These are phyloP conservation scores for Aricia agestis DNA, from an alignment of 1,140 invertebrate species.

Conservation along the genomic window DNA sequence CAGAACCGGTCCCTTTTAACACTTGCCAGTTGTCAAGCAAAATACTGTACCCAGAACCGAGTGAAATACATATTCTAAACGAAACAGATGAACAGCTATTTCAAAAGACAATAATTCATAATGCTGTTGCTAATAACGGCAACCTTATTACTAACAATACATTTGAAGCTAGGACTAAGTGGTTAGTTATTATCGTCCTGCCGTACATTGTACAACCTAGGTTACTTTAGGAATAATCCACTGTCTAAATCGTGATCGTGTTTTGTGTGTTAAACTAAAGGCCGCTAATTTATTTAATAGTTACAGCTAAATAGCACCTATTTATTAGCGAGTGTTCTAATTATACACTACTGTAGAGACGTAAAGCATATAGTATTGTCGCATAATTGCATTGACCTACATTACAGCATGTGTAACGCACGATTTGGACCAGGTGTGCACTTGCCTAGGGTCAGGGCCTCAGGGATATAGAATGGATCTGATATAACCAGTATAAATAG, in stretches of 20 bases:
- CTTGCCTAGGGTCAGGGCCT: constrained; percentile 26
- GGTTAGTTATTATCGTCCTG: no score
- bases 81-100: neutral
- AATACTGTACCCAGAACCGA: neutral
- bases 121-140: no score
- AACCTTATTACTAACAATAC: no score
- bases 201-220: no score
- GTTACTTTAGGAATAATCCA: no score
- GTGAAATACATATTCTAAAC: neutral
- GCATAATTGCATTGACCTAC: constrained; percentile 62
- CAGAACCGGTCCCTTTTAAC: neutral
- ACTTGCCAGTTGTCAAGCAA: neutral
- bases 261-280: no score
- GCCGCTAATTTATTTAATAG: no score
- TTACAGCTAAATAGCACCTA: constrained; percentile 24
- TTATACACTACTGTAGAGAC: constrained; percentile 45
- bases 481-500: constrained; percentile 5
- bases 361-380: constrained; percentile 31
- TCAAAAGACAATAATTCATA: neutral
- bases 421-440: constrained; percentile 35
- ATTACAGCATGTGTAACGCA: constrained; percentile 49
- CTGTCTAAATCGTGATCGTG: no score
- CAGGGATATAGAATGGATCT: constrained; percentile 16
- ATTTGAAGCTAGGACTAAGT: no score
- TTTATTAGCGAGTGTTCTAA: constrained; percentile 45